Conservation (phyloP, 1,140 invertebrate genomes). For the Fopius arisanus region DNA sequence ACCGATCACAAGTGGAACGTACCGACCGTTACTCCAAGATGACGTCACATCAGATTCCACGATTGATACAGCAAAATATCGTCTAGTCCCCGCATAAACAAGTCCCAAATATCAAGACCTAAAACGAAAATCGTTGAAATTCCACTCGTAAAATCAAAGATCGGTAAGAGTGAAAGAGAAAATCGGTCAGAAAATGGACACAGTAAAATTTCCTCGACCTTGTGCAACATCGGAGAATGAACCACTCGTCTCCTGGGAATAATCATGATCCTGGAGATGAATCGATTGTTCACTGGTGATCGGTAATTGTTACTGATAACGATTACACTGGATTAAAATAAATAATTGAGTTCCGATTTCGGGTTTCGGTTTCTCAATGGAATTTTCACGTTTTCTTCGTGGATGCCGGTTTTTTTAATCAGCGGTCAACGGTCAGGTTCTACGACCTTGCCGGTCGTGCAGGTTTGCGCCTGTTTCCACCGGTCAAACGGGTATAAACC, state of each 20-base stretch:
- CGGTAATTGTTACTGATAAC: too few species aligned
- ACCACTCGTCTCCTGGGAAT: too few species aligned
- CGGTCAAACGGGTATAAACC: not conserved
- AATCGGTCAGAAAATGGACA: not conserved
- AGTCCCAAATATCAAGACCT: not conserved
- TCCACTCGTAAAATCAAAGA: not conserved
- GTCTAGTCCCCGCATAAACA: not conserved
- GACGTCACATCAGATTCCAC: not conserved
- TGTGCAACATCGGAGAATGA: not conserved
- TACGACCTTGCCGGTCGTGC: conserved; percentile 56
- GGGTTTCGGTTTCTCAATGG: not conserved
- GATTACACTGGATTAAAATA: too few species aligned
- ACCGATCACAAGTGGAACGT: too few species aligned
- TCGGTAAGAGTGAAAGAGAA: not conserved
- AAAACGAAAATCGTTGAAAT: not conserved
- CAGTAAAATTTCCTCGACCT: conserved; percentile 7
- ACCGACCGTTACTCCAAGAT: not conserved
- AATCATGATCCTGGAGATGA: too few species aligned
- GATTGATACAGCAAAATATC: not conserved
- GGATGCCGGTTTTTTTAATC: too few species aligned
- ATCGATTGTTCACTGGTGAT: too few species aligned
- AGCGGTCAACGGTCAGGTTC: conserved; percentile 47
- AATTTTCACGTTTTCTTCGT: not conserved
- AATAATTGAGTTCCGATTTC: too few species aligned
- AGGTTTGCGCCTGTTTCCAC: conserved; percentile 48